Conservation (phyloP, 2,888 invertebrate genomes). For the Cybosia mesomella region DNA sequence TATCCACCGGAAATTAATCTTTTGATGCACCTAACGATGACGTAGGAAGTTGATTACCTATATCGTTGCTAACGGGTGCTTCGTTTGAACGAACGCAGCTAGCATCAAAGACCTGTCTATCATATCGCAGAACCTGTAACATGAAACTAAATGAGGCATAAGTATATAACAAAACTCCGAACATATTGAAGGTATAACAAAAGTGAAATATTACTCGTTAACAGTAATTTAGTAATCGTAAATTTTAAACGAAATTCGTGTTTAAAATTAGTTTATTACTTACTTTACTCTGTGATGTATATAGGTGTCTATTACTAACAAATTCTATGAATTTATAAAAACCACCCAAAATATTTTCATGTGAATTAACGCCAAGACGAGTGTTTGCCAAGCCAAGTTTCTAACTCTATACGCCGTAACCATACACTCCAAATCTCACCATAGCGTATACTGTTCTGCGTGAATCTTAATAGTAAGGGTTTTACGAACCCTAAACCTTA, state of each 20-base stretch:
- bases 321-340: not conserved
- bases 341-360: no score
- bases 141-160: constrained; percentile 1
- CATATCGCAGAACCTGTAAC: constrained; percentile 13
- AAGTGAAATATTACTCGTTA: constrained; percentile 9
- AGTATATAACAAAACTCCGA: constrained; percentile 1
- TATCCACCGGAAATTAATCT: constrained; percentile 36
- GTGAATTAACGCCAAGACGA: no score
- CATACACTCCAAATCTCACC: no score
- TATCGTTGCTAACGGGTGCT: constrained; percentile 5
- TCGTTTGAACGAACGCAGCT: constrained; percentile 12
- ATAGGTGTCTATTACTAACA: not conserved
- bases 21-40: constrained; percentile 16
- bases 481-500: no score
- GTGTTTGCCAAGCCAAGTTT: no score
- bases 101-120: constrained; percentile 25
- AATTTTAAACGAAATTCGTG: not conserved
- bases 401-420: no score
- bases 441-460: no score
- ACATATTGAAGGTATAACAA: constrained; percentile 1
- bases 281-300: not conserved
- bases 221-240: not conserved
- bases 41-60: constrained; percentile 7
- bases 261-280: not conserved
- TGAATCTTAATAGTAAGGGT: no score